Base-by-base conservation (phyloP, 2,113 vertebrate genomes). In the Cathartes aura region DNA sequence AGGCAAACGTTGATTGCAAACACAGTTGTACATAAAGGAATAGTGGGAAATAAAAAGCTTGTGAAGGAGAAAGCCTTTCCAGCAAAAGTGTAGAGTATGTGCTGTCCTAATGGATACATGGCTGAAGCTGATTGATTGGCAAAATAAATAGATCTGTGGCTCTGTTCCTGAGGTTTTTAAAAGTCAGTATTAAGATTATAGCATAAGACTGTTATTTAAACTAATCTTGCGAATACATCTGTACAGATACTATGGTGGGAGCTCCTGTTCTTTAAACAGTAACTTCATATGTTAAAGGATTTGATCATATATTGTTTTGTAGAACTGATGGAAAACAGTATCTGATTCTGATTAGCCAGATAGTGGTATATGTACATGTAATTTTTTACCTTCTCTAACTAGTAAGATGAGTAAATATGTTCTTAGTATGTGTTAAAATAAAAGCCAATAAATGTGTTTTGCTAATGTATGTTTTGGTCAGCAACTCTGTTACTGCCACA, bases 1-100 rank as follows among this genome's bases (percentile, higher is more conserved):
- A 87, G 20, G 16, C 14, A n/a, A 70, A 22, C 29, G 15, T 12
- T 60, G 40, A 4, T 72, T 82, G 15, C 34, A 67, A 32, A 52
- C 48, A 13, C 0, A 0, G n/a, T 58, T 71, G 9, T 47, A 32
- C 0, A 0, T 72, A 15, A 58, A 84, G 56, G 34, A 67, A 50
- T 55, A 30, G 9, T 56, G 42, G 40, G 48, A 84, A 80, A 52
- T 56, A n/a, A n/a, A n/a, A n/a, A n/a, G n/a, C n/a, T n/a, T 32
- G n/a, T 47, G 26, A 85, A 82, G 55, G 47, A 85, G 29, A 62
- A 52, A 83, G n/a, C 23, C 56, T 68, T 63, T 66, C 36, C 4
- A 2, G 43, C 22, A 64, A 34, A 60, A 64, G 11, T 4, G 4
- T 48, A 26, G 34, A 24, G 4, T 29, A 4, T 30, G 13, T 71